Evolutionary conservation across 1,140 invertebrate genomes (phyloP), one percentile per base, ranked within the genome.

Genomic region (Calephelis nemesis): DNA sequence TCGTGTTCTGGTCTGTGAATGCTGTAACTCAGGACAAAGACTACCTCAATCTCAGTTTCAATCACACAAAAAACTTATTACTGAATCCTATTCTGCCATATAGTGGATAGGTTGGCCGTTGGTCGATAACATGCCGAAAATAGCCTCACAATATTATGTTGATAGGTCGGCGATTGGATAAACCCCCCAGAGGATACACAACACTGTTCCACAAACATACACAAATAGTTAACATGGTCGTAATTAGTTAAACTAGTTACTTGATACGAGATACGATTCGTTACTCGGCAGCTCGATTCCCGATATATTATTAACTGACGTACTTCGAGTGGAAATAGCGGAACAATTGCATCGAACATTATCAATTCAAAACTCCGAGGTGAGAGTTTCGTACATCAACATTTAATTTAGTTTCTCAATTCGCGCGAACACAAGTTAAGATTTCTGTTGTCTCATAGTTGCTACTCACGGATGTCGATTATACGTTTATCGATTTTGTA

Each of bases 151-250:
- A 40, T 58, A 19, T 19, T 19, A 58, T 58, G 30, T 58, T 58
- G 10, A 39, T 39, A 30, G 52, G 15, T 30, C 39, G 12, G 12
- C 54, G 19, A 58, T 54, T 54, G 52, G 52, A 54, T 19, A 54
- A 39, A 58, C 5, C 3, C 30, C 30, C 11, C 5, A 30, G 54
- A 10, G 30, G 19, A 7, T 39, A 58, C 19, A 39, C 49, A 15
- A 52, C 15, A 19, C 54, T 30, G 54, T 39, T 39, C 30, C 4
- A 11, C 54, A 58, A 58, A 58, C 54, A 58, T 58, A 60, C 58
- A 39, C 58, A 60, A 60, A 60, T 60, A 60, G 58, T 60, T 60
- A 60, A 60, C 58, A 60, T 60, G 30, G 54, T 58, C 54, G 54
- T 19, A 58, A 58, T 58, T 58, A 58, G 54, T 58, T 58, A 58